Conservation (phyloP, 1,140 invertebrate species). For the Magallana gigas region DNA sequence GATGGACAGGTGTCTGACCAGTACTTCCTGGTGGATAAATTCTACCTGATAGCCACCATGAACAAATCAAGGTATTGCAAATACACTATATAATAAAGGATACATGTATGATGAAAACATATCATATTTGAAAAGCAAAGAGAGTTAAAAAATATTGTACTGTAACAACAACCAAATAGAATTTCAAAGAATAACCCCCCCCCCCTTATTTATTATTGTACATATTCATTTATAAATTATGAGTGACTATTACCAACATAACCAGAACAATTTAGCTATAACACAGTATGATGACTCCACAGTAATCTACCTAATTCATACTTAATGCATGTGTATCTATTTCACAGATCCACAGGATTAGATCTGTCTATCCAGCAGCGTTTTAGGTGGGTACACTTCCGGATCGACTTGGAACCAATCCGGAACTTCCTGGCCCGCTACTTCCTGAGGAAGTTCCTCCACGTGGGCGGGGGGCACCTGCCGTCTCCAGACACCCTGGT, state of each 20-base stretch:
- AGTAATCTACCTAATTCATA: too few species aligned
- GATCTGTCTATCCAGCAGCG: slow-evolving; percentile 75
- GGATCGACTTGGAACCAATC: slow-evolving; percentile 75
- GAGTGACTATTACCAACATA: too few species aligned
- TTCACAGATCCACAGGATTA: slow-evolving; percentile 73
- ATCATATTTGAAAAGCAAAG: too few species aligned
- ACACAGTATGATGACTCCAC: too few species aligned
- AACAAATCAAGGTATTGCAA: slow-evolving; percentile 72
- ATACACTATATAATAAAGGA: background rate
- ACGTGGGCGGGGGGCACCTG: slow-evolving; percentile 66
- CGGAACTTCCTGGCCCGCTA: slow-evolving; percentile 73
- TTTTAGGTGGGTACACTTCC: slow-evolving; percentile 78
- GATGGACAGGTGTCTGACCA: slow-evolving; percentile 43
- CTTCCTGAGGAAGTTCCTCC: slow-evolving; percentile 70
- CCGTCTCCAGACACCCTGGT: slow-evolving; percentile 69
- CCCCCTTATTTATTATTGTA: too few species aligned
- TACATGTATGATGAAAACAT: background rate
- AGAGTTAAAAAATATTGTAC: too few species aligned
- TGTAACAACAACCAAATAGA: too few species aligned
- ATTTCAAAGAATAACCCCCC: too few species aligned
- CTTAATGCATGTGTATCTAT: background rate
- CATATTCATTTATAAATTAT: too few species aligned
- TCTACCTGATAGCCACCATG: slow-evolving; percentile 77
- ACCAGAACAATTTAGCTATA: too few species aligned
- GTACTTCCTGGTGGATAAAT: slow-evolving; percentile 73